Percentiles rank a stretch among this genome's conserved stretches.
phyloP scores from a whole-genome alignment of 2,113 vertebrate genomes.

The Neodontobutis hainanensis region DNA sequence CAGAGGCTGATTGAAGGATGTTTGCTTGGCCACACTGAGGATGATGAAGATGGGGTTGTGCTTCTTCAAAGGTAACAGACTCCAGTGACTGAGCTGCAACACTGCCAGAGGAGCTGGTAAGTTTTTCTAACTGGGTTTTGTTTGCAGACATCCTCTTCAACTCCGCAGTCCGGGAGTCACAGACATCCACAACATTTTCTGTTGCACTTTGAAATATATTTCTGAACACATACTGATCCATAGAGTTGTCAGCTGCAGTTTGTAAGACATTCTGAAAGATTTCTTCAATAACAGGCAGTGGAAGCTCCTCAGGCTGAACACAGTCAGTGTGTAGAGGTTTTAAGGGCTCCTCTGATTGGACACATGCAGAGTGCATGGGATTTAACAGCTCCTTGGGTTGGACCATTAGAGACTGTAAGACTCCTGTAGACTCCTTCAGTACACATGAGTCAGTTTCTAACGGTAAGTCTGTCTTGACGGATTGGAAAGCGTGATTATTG shows the following conservation, averaged over 20 bases:
- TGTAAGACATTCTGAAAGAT: slow-evolving; percentile 29
- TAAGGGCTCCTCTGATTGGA: slow-evolving; percentile 16
- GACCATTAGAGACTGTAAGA: background rate
- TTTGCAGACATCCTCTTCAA: slow-evolving; percentile 9
- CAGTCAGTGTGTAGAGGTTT: background rate
- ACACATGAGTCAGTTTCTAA: background rate
- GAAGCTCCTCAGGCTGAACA: slow-evolving; percentile 25
- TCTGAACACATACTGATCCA: background rate
- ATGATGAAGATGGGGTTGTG: slow-evolving; percentile 2
- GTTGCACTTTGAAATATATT: background rate
- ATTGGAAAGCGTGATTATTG: background rate
- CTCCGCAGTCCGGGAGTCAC: background rate
- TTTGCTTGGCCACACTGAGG: background rate
- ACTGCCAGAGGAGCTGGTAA: background rate
- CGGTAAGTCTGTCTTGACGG: background rate
- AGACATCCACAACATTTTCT: background rate
- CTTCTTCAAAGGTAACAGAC: slow-evolving; percentile 15
- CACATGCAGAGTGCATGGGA: background rate
- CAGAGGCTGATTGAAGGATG: slow-evolving; percentile 6
- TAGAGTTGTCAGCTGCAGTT: slow-evolving; percentile 18
- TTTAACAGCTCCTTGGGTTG: background rate
- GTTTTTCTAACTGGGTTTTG: slow-evolving; percentile 22
- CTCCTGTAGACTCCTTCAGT: background rate
- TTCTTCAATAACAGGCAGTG: slow-evolving; percentile 15
- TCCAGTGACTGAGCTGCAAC: slow-evolving; percentile 26